Evolutionary conservation across 1,140 invertebrate species (phyloP).

Genomic region (Trichomalopsis sarcophagae): DNA sequence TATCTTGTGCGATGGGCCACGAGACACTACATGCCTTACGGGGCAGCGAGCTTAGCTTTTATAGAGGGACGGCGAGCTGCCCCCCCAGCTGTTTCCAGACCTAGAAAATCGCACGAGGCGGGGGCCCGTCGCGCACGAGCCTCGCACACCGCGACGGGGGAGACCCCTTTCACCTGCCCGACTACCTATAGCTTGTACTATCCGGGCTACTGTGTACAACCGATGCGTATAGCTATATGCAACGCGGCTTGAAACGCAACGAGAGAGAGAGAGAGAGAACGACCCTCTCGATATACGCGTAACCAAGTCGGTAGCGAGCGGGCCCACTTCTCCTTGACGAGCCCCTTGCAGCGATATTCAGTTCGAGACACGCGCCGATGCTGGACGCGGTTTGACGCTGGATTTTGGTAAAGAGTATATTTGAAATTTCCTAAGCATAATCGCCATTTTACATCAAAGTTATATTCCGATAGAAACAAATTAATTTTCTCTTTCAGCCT

Average conservation of each 20-base stretch:
- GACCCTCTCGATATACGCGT: background rate
- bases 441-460: no score
- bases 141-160: background rate
- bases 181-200: no score
- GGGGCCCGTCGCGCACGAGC: slow-evolving; percentile 59
- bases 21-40: slow-evolving; percentile 69
- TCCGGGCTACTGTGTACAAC: no score
- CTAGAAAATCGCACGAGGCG: slow-evolving; percentile 62
- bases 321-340: background rate
- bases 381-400: no score
- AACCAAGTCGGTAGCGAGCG: background rate
- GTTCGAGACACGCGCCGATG: no score
- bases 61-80: slow-evolving; percentile 61
- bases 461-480: no score
- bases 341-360: background rate
- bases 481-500: no score
- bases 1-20: slow-evolving; percentile 70
- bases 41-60: slow-evolving; percentile 72
- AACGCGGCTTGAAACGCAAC: no score
- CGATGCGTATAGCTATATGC: no score
- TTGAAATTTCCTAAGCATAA: no score
- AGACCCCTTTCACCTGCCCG: slow-evolving; percentile 49
- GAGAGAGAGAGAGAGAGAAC: no score
- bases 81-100: slow-evolving; percentile 63
- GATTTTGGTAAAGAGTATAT: no score